Base-by-base conservation (phyloP, 1,140 invertebrate genomes). In the Eufriesea mexicana region DNA sequence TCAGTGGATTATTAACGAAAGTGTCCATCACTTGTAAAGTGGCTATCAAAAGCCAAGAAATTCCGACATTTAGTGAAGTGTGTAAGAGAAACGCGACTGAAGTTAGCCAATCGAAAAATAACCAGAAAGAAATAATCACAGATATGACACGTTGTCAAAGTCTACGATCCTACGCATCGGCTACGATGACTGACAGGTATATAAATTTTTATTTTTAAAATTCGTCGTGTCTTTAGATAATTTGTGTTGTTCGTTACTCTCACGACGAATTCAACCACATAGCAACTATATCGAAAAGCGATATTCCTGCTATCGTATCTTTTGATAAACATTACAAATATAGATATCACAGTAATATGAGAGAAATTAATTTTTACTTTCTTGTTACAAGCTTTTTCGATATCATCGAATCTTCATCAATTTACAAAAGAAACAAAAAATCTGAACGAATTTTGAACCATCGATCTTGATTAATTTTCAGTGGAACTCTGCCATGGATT, bases 61-160 rank as follows among this genome's bases (percentile, higher is more conserved):
- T 88, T 86, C 85, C 83, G 23, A 90, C 89, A 51, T 89, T 90
- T 74, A 91, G 90, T 86, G 88, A 91, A 86, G 86, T 89, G 86
- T 91, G 89, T 70, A 87, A 80, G 62, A 45, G 83, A 86, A 70
- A 49, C 28, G 28, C 61, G 70, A n/a, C 57, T 25, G 73, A 42
- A 20, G 78, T 64, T 14, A 45, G 7, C 47, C 28, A 66, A 64
- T 10, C 51, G 35, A 9, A 12, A 18, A 59, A 23, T 67, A 70
- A 71, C 20, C 45, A 85, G 20, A 23, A 57, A 51, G 20, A 86
- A 45, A 75, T 59, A 84, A 45, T 76, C 23, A 90, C 77, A 66
- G 86, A 86, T 73, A 92, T 92, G 91, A 87, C 89, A 45, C 88
- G 90, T n/a, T 91, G 91, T 79, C 83, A 91, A 64, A 84, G 86